Conservation (phyloP, 1,140 invertebrate genomes). For the Macrotrachela quadricornifera region DNA sequence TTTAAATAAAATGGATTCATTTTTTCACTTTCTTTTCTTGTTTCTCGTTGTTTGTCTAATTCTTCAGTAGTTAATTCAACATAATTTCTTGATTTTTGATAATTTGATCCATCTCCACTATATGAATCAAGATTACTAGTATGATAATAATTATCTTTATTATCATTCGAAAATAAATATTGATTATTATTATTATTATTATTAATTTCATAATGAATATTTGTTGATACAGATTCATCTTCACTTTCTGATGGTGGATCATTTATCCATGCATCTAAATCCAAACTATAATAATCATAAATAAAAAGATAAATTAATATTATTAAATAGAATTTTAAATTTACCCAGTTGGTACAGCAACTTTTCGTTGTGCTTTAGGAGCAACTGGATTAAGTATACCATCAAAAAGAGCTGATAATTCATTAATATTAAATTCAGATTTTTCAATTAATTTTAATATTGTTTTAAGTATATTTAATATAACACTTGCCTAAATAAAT, state of each 20-base stretch:
- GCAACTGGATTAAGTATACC: slow-evolving; percentile 95
- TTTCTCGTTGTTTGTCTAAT: slow-evolving; percentile 52
- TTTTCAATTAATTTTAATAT: no score
- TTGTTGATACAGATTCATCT: slow-evolving; percentile 38
- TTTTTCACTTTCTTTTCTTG: slow-evolving; percentile 59
- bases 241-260: slow-evolving; percentile 57
- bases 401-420: slow-evolving; percentile 37
- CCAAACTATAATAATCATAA: slow-evolving; percentile 37
- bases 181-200: slow-evolving; percentile 2
- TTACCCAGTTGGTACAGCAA: slow-evolving; percentile 64
- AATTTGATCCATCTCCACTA: background rate
- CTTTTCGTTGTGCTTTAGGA: slow-evolving; percentile 90
- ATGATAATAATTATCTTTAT: background rate
- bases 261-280: slow-evolving; percentile 83
- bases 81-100: background rate
- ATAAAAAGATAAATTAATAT: no score
- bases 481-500: no score
- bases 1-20: slow-evolving; percentile 95
- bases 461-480: no score
- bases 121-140: no score
- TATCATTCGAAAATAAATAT: background rate
- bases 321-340: no score
- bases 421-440: background rate
- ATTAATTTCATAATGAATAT: slow-evolving; percentile 10
- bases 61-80: slow-evolving; percentile 36